A percentile compares a stretch with the other conserved stretches of the same genome.
Evolutionary conservation across 2,888 invertebrate genomes (phyloP).

Genomic region (Pseudolycoriella hygida): DNA sequence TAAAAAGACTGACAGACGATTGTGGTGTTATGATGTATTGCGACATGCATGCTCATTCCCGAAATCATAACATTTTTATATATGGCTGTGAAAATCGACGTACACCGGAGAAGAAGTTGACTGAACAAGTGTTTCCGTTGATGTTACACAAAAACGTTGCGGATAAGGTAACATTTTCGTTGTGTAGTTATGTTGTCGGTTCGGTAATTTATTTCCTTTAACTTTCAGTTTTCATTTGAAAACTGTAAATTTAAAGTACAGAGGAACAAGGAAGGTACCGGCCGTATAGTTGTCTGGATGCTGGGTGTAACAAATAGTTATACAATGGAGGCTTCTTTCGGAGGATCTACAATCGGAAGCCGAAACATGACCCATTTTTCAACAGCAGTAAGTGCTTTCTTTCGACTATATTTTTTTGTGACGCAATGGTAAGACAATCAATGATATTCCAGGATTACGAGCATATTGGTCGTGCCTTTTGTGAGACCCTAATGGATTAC

Average conservation of each 20-base stretch:
- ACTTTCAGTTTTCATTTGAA: slow-evolving; percentile 71
- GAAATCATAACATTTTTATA: slow-evolving; percentile 88
- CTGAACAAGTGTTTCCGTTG: slow-evolving; percentile 85
- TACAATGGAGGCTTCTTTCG: slow-evolving; percentile 90
- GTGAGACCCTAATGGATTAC: slow-evolving; percentile 82
- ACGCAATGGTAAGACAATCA: too few relatives aligned
- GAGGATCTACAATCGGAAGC: slow-evolving; percentile 70
- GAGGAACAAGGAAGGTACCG: slow-evolving; percentile 86
- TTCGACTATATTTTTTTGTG: slow-evolving; percentile 1
- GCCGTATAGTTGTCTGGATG: slow-evolving; percentile 88
- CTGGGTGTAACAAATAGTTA: slow-evolving; percentile 88
- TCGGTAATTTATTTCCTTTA: neutral
- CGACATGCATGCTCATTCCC: slow-evolving; percentile 88
- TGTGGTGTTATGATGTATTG: slow-evolving; percentile 81
- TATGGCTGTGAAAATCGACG: slow-evolving; percentile 87
- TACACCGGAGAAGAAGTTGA: slow-evolving; percentile 56
- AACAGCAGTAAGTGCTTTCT: slow-evolving; percentile 28
- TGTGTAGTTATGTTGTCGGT: neutral
- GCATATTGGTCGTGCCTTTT: slow-evolving; percentile 73
- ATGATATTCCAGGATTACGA: slow-evolving; percentile 42
- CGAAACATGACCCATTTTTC: slow-evolving; percentile 72
- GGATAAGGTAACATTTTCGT: slow-evolving; percentile 45
- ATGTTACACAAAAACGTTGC: slow-evolving; percentile 87
- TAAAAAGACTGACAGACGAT: slow-evolving; percentile 74
- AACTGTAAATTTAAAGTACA: slow-evolving; percentile 88